Conservation (phyloP, 1,140 invertebrate species). For the Lasioglossum baleicum region DNA sequence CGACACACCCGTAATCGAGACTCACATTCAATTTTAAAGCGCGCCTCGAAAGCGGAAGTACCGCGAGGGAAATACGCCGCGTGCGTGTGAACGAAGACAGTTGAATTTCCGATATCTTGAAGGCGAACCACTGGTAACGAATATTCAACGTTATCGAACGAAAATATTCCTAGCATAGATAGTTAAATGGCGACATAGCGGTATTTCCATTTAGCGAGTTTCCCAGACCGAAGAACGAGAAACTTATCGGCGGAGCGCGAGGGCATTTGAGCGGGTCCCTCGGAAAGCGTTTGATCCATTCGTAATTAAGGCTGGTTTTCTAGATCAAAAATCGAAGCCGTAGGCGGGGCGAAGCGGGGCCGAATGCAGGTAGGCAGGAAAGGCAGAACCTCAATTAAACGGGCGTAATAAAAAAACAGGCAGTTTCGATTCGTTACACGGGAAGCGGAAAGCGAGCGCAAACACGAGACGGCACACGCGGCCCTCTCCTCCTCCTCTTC, state of each 20-base stretch:
- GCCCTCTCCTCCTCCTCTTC: neutral
- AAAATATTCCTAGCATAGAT: too few species aligned
- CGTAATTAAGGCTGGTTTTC: conserved; percentile 19
- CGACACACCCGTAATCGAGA: conserved; percentile 73
- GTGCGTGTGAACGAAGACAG: neutral
- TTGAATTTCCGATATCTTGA: neutral
- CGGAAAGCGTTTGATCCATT: neutral
- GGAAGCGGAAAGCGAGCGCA: conserved; percentile 42
- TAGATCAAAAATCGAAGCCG: conserved; percentile 32
- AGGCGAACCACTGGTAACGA: too few species aligned
- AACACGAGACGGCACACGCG: conserved; percentile 56
- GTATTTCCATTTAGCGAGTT: too few species aligned
- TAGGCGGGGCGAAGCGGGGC: neutral
- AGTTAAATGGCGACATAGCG: too few species aligned
- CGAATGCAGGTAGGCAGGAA: conserved; percentile 35
- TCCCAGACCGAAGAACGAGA: too few species aligned
- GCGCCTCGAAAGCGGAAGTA: conserved; percentile 27
- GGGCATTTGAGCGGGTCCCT: too few species aligned
- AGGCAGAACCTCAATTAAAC: conserved; percentile 42
- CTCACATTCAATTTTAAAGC: conserved; percentile 69
- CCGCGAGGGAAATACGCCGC: conserved; percentile 38
- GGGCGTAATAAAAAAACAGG: conserved; percentile 23
- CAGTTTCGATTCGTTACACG: conserved; percentile 51
- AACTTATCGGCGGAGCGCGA: too few species aligned
- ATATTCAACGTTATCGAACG: neutral